These are phyloP conservation scores for Lytechinus variegatus DNA, from an alignment of 35 echinoderm and acorn worm genomes.

Conservation along the genomic window DNA sequence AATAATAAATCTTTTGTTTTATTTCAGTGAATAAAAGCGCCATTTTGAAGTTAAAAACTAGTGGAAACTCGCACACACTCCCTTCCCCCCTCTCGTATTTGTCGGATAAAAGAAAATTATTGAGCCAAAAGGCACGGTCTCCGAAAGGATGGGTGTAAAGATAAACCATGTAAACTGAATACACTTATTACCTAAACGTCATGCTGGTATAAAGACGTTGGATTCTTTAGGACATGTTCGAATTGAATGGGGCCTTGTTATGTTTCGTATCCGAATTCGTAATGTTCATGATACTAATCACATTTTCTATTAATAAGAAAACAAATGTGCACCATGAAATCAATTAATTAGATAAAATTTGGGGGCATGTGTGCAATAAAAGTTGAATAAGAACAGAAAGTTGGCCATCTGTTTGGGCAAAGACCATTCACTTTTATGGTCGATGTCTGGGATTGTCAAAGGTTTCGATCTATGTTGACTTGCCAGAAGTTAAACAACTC, in stretches of 20 bases:
- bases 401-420: neutral
- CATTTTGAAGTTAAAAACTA: no score
- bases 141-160: no score
- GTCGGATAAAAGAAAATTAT: no score
- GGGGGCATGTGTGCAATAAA: neutral
- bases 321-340: neutral
- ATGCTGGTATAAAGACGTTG: neutral
- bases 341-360: neutral
- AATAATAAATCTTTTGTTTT: no score
- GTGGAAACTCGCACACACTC: no score
- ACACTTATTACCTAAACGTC: no score
- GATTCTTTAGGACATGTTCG: neutral
- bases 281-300: neutral
- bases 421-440: neutral
- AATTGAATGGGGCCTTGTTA: neutral
- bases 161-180: no score
- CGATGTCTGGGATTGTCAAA: neutral
- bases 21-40: no score
- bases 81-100: no score
- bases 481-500: neutral
- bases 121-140: no score
- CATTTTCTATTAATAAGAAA: neutral
- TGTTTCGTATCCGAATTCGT: neutral
- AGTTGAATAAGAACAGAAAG: neutral
- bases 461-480: neutral